A percentile compares a stretch with the other conserved stretches of the same genome.
Conservation (phyloP, 2,113 vertebrate species). For the Spea bombifrons region DNA sequence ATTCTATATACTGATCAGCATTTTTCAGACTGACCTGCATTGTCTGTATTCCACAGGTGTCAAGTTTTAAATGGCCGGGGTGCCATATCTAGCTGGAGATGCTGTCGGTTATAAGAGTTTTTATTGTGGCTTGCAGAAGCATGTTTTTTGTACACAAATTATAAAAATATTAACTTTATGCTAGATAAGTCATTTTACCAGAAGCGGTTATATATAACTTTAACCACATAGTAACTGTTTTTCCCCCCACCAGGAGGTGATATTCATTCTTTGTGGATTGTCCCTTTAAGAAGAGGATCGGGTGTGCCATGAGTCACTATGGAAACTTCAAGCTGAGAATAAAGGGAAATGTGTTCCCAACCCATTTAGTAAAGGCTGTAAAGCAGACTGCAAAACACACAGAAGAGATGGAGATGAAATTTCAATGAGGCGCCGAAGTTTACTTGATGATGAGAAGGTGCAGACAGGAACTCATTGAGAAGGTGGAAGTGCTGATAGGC, state of each 20-base stretch:
- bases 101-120: no score
- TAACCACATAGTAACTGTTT: not conserved
- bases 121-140: no score
- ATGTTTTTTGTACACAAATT: no score
- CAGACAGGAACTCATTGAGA: not conserved
- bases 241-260: not conserved
- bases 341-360: constrained; percentile 17
- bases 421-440: constrained; percentile 25
- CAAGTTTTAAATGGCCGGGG: no score
- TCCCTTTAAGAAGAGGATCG: constrained; percentile 46
- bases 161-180: no score
- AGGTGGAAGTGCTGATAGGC: constrained; percentile 2
- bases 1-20: no score
- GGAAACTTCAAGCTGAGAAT: constrained; percentile 50
- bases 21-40: no score
- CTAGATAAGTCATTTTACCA: not conserved
- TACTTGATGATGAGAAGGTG: not conserved
- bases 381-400: not conserved
- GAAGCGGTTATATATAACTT: not conserved
- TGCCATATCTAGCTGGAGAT: no score
- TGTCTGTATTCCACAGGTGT: no score
- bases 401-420: not conserved
- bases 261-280: not conserved
- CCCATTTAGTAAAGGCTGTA: constrained; percentile 5
- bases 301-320: constrained; percentile 50